Evolutionary conservation across 2,888 invertebrate species (phyloP).

Genomic region (Drosophila stalkeri): DNA sequence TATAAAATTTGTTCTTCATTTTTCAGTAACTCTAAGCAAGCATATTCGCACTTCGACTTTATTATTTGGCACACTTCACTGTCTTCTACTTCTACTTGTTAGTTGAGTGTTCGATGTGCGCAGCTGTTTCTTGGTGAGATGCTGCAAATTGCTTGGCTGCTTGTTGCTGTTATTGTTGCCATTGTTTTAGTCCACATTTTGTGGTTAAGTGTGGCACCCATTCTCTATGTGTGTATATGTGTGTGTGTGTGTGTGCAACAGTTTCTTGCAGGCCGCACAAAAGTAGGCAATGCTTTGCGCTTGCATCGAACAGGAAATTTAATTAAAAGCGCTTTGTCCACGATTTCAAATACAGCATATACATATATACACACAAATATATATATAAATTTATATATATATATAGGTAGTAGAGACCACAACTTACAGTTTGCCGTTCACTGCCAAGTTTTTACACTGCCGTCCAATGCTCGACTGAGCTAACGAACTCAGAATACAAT

Average conservation of each 20-base stretch:
- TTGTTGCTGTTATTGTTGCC: constrained; percentile 48
- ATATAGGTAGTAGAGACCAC: constrained; percentile 26
- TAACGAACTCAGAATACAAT: constrained; percentile 69
- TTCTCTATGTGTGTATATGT: constrained; percentile 10
- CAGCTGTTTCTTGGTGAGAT: constrained; percentile 68
- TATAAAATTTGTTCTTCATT: background rate
- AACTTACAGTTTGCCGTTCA: constrained; percentile 35
- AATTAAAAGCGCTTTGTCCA: constrained; percentile 66
- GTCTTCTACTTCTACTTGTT: constrained; percentile 15
- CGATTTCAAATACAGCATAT: constrained; percentile 38
- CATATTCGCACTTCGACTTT: background rate
- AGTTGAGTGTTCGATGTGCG: constrained; percentile 28
- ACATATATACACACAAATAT: background rate
- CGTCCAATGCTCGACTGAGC: constrained; percentile 26
- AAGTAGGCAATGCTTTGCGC: constrained; percentile 63
- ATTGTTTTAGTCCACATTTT: constrained; percentile 56
- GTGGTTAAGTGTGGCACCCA: constrained; percentile 41
- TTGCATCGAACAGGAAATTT: constrained; percentile 69
- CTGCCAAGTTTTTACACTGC: constrained; percentile 12
- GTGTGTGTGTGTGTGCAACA: constrained; percentile 58
- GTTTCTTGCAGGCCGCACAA: constrained; percentile 46
- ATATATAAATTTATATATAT: constrained; percentile 22
- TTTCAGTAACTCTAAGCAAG: background rate
- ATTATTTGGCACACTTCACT: background rate
- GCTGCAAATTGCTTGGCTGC: constrained; percentile 65